Evolutionary conservation across 2,113 vertebrate species (phyloP).

Genomic region (Notothenia rossii): DNA sequence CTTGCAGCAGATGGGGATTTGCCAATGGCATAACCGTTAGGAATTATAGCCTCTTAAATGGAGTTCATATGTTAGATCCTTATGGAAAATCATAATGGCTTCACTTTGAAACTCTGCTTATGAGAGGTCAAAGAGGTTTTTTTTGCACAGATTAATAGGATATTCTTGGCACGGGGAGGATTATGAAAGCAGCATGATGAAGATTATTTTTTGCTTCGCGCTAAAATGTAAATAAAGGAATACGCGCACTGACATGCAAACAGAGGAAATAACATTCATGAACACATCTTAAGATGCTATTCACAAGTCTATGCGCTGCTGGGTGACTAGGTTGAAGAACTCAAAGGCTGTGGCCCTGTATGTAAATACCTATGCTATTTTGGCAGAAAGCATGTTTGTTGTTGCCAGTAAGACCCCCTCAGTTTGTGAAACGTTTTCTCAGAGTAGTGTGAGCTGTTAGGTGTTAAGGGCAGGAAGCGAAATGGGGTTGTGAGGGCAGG

Average conservation of each 20-base stretch:
- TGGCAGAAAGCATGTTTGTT: constrained; percentile 46
- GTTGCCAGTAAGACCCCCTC: constrained; percentile 31
- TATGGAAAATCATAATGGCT: constrained; percentile 13
- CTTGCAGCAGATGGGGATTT: constrained; percentile 15
- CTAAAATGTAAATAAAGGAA: constrained; percentile 29
- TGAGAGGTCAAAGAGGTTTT: constrained; percentile 25
- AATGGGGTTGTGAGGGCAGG: constrained; percentile 48
- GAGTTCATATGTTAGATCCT: constrained; percentile 34
- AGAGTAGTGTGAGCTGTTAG: constrained; percentile 46
- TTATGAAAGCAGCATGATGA: constrained; percentile 28
- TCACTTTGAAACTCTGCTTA: constrained; percentile 6
- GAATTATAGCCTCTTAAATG: constrained; percentile 31
- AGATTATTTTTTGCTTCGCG: constrained; percentile 17
- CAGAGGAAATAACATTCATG: constrained; percentile 21
- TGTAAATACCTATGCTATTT: constrained; percentile 40
- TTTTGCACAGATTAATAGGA: constrained; percentile 37
- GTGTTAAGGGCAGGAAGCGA: constrained; percentile 60
- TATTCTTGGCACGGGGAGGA: constrained; percentile 37
- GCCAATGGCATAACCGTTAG: not conserved
- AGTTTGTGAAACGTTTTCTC: constrained; percentile 54
- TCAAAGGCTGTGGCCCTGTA: constrained; percentile 23
- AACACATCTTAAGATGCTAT: not conserved
- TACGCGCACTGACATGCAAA: constrained; percentile 7
- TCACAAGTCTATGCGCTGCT: not conserved
- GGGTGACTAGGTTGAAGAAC: constrained; percentile 17